Evolutionary conservation across 2,113 vertebrate genomes (phyloP).

Genomic region (Centropus unirufus): DNA sequence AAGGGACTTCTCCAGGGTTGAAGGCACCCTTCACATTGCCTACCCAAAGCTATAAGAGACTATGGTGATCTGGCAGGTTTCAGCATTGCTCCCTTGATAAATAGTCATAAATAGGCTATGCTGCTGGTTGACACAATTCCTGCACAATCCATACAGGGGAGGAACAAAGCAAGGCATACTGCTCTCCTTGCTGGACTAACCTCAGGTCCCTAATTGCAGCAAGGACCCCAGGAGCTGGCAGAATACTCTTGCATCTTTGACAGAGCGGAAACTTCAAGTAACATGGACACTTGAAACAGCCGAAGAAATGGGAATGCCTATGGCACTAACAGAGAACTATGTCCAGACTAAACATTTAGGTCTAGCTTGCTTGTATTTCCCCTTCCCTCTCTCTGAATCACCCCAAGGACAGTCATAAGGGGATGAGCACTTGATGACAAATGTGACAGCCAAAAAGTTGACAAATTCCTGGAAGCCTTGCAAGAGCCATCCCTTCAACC

Average conservation of each 20-base stretch:
- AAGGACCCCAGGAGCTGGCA: neutral
- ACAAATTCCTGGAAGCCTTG: neutral
- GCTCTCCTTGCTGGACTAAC: neutral
- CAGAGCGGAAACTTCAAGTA: neutral
- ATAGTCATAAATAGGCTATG: neutral
- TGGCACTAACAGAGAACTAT: neutral
- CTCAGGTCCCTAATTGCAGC: neutral
- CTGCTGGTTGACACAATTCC: neutral
- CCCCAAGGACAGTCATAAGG: neutral
- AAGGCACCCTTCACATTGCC: neutral
- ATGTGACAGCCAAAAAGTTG: neutral
- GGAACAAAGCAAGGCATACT: neutral
- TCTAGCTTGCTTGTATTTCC: neutral
- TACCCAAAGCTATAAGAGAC: neutral
- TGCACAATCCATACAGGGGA: fast-evolving
- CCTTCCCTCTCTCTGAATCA: neutral
- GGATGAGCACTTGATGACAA: neutral
- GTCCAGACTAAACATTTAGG: neutral
- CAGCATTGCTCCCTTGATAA: neutral
- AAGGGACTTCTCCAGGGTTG: neutral
- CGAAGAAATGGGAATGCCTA: neutral
- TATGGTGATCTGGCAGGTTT: neutral
- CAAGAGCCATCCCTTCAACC: neutral
- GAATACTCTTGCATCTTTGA: neutral
- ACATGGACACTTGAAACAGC: neutral